These are phyloP conservation scores for Nowickia ferox DNA, from an alignment of 2,888 invertebrate genomes.

Conservation along the genomic window DNA sequence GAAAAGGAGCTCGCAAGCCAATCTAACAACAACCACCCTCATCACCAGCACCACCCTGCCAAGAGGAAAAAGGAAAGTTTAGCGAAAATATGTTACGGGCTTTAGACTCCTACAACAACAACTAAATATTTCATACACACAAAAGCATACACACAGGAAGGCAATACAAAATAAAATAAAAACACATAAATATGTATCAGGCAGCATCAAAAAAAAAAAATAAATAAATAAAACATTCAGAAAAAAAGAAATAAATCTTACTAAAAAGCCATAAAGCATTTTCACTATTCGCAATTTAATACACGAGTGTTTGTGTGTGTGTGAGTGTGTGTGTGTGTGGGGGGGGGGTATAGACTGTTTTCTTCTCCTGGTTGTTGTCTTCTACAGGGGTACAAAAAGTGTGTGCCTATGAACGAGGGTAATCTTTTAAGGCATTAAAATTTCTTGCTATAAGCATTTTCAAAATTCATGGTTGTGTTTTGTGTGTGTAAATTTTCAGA, in stretches of 20 bases:
- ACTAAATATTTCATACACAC: constrained; percentile 63
- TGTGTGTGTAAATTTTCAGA: too few relatives aligned
- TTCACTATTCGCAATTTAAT: constrained; percentile 82
- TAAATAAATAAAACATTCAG: constrained; percentile 81
- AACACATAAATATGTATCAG: constrained; percentile 75
- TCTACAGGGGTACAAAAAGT: constrained; percentile 44
- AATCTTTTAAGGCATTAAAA: constrained; percentile 3
- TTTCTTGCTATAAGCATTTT: neutral
- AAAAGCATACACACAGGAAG: constrained; percentile 55
- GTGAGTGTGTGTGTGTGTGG: constrained; percentile 56
- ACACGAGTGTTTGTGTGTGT: constrained; percentile 73
- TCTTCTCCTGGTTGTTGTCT: constrained; percentile 17
- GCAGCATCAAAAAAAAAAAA: constrained; percentile 76
- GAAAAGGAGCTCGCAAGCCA: constrained; percentile 39
- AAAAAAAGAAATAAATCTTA: constrained; percentile 83
- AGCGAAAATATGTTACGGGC: constrained; percentile 71
- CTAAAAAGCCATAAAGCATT: constrained; percentile 83
- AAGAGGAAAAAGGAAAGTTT: constrained; percentile 68
- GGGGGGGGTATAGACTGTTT: constrained; percentile 27
- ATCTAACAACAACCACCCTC: constrained; percentile 49
- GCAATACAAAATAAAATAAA: constrained; percentile 42
- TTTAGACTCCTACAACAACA: constrained; percentile 69
- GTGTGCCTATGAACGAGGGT: constrained; percentile 30
- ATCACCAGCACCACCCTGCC: constrained; percentile 27
- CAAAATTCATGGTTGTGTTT: too few relatives aligned